Base-by-base conservation (phyloP, 2,113 vertebrate genomes). In the Thunnus maccoyii region DNA sequence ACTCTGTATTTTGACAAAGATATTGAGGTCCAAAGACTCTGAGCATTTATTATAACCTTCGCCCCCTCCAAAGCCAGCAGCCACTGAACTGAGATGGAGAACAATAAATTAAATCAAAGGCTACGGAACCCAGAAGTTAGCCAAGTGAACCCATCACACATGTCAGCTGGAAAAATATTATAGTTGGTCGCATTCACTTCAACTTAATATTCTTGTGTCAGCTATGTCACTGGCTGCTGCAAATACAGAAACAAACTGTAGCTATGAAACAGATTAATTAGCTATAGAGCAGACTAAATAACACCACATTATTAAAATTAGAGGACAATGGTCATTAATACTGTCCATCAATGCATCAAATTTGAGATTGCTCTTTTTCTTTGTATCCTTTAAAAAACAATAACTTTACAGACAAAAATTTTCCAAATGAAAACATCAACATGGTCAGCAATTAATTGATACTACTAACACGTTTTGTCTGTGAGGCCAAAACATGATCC, bases 1-100 rank as follows among this genome's bases (percentile, higher is more conserved):
- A 70, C 8, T 30, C 18, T 48, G n/a, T 18, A 65, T 72, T 82
- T 72, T 86, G 83, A 72, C 44, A 81, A 81, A 84, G 69, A 80
- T 66, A 81, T 64, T 27, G 70, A 63, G 36, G 41, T 71, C 63
- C 67, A 51, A 22, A 56, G 56, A 57, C 55, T 80, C 47, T 1
- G 66, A 64, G 71, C 20, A 20, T 46, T 87, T 81, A 65, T 36
- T 69, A 27, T 10, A 84, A 70, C 72, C 57, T 36, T 55, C 13
- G 9, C 47, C 27, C 4, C 48, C 7, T 6, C 15, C 17, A 18
- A 32, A 30, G 63, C 63, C 48, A 60, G 65, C 25, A 44, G 72
- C 62, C 54, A n/a, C 16, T 2, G 69, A 77, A 55, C 32, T 55
- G 48, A 65, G 52, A 70, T 52, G 12, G 12, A 46, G 72, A 54